Evolutionary conservation across 2,797 vertebrate genomes (phyloP), one percentile per base, ranked within the genome.

Genomic region (Sebastes miniatus): DNA sequence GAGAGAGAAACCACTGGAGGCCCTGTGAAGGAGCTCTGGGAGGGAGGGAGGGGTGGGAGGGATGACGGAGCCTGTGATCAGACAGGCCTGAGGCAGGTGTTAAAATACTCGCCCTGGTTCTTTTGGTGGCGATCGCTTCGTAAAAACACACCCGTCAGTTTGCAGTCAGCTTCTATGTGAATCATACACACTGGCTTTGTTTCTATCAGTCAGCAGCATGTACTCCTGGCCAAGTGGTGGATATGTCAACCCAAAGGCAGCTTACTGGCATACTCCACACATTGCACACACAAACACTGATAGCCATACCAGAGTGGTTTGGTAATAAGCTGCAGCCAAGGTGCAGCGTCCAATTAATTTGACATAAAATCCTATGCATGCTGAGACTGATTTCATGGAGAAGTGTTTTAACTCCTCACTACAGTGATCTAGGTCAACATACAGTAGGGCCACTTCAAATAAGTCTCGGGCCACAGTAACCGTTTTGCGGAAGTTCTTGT

Each of bases 81-180:
- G 92, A 94, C 88, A 5, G 69, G 94, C 93, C 94, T 91, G 67
- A 87, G 96, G 96, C 94, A 95, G 95, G 94, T 96, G 96, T 95
- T 95, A 95, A 96, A 96, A 96, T 95, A 95, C 95, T 93, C 89
- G 88, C 92, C 90, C 94, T 87, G 91, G 95, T 92, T 95, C 92
- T 93, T 95, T 94, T 93, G 80, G 92, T 94, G 92, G 94, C 91
- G 92, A 96, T 95, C 90, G 84, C 91, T 91, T 61, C 24, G 29
- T 92, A 95, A 95, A 96, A 96, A 95, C 94, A 95, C 94, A 93
- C 87, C 93, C 91, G 92, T 95, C 96, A 94, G 93, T 87, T 89
- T 83, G 84, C 81, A 87, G 93, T 93, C 93, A 62, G 91, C 93
- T 94, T 94, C 94, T 92, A 11, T 76, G 54, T 64, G 59, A 64